These are phyloP conservation scores for Phataginus tetradactyla DNA, from an alignment of 2,797 vertebrate species.

Conservation along the genomic window DNA sequence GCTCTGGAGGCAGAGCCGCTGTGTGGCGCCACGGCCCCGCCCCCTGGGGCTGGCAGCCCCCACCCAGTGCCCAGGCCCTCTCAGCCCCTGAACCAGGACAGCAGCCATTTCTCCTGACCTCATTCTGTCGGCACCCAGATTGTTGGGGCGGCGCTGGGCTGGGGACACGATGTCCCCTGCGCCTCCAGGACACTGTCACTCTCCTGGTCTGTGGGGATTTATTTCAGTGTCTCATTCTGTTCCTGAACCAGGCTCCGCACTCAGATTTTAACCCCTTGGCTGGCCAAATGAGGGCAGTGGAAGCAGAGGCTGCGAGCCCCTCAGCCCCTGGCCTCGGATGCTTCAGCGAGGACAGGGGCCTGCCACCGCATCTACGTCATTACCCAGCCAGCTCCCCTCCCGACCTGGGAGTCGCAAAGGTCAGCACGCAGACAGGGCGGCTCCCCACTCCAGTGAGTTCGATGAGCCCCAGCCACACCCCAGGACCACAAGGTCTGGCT, in stretches of 20 bases:
- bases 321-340: not conserved
- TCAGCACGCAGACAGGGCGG: not conserved
- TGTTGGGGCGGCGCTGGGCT: not conserved
- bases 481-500: not conserved
- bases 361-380: fast-evolving
- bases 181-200: not conserved
- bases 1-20: not conserved
- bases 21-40: not conserved
- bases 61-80: not conserved
- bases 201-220: not conserved
- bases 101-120: not conserved
- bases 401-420: not conserved
- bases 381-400: not conserved
- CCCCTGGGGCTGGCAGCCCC: not conserved
- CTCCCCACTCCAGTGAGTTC: not conserved
- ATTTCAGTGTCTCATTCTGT: not conserved
- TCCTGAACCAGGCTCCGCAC: not conserved
- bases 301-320: not conserved
- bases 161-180: not conserved
- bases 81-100: not conserved
- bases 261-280: not conserved
- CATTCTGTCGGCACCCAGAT: not conserved
- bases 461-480: not conserved
- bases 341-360: not conserved
- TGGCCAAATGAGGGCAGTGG: not conserved